Base-by-base conservation (phyloP, 2,888 invertebrate species). In the Drosophila bunnanda region DNA sequence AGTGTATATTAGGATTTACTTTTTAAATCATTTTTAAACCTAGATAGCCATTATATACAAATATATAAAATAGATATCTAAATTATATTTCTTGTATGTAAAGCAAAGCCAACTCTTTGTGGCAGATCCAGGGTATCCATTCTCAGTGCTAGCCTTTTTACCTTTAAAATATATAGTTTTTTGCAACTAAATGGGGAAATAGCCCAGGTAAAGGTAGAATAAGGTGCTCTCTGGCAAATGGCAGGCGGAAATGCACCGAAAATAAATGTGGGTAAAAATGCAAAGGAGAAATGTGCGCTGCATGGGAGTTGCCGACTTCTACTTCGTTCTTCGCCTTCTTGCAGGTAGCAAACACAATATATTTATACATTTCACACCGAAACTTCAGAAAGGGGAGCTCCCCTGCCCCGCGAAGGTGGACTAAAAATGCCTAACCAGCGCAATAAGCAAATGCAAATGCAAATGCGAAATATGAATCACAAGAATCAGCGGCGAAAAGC, bases 211-310 rank as follows among this genome's bases (percentile, higher is more conserved):
- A 48, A 30, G 48, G 39, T 7, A 54, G 60, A 55, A 48, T 64
- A 70, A 53, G 54, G 62, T 43, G 44, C 57, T 38, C 60, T 52
- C 56, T 59, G 68, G 46, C 55, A 70, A 54, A 52, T 75, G 82
- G 80, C 82, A 83, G 78, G 39, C 79, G 66, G 77, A 89, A 89
- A 72, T 87, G 89, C 82, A 79, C 73, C 72, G 77, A 76, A 89
- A 84, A 84, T 89, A 79, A 87, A 84, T 89, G 89, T 89, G 84
- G 75, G 84, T 87, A 84, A 87, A 84, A 79, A 74, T 80, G 70
- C 74, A 81, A 83, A 82, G 76, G 75, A 78, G 71, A 86, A 72
- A 72, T 84, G 79, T 80, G 72, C 25, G 46, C 75, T 10, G 58
- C 7, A 39, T 13, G 44, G 20, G 44, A 22, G 59, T n/a, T 32